These are phyloP conservation scores for Columba guinea DNA, from an alignment of 2,797 vertebrate genomes.

Conservation along the genomic window DNA sequence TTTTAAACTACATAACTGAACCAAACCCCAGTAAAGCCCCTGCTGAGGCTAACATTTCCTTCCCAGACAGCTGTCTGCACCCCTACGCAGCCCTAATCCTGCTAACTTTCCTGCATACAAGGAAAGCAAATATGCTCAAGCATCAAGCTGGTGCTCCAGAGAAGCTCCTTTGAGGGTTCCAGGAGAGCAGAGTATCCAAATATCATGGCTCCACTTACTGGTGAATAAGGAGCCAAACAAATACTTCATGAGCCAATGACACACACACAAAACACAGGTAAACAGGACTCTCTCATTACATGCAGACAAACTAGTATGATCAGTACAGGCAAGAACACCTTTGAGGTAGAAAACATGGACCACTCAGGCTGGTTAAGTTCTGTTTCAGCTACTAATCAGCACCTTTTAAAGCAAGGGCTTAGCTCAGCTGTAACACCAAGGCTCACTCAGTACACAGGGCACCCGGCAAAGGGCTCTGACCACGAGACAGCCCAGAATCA, in stretches of 20 bases:
- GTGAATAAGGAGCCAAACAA: background rate
- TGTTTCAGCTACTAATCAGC: background rate
- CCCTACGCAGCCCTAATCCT: background rate
- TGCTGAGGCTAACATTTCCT: background rate
- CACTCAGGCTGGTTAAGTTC: background rate
- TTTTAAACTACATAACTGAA: background rate
- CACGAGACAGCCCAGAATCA: background rate
- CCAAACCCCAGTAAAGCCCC: background rate
- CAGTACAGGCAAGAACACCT: background rate
- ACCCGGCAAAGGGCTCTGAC: background rate
- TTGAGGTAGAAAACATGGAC: background rate
- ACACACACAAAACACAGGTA: background rate
- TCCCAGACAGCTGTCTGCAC: background rate
- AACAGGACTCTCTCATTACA: background rate
- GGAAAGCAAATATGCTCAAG: background rate
- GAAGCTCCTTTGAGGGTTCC: background rate
- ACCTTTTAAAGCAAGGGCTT: background rate
- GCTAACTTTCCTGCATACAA: background rate
- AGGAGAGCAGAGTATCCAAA: background rate
- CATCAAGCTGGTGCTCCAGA: background rate
- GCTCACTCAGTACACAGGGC: background rate
- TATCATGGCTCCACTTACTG: background rate
- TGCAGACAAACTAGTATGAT: background rate
- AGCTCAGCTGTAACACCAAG: background rate
- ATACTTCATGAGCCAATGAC: background rate